Evolutionary conservation across 2,797 vertebrate genomes (phyloP).

Genomic region (Rhinella marina): DNA sequence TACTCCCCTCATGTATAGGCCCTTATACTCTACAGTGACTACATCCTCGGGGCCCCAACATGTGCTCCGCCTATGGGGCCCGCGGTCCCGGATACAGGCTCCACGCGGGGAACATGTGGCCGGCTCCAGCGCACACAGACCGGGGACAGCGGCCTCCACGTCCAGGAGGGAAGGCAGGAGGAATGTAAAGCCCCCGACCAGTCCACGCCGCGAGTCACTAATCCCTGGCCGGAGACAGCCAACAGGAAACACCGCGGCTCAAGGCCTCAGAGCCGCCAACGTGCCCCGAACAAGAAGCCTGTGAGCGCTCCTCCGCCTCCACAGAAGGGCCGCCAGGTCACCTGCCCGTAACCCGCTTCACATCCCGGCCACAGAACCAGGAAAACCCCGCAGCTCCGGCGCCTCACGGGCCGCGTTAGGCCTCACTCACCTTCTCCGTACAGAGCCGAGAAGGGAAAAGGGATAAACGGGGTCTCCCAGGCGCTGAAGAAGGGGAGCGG

Average conservation of each 20-base stretch:
- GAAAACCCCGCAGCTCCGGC: not conserved
- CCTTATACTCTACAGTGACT: too few species aligned
- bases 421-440: conserved; percentile 79
- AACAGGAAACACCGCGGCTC: conserved; percentile 5
- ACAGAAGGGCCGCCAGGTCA: not conserved
- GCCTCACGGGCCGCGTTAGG: not conserved
- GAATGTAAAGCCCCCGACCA: not conserved
- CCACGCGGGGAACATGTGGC: not conserved
- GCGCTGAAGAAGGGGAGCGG: conserved; percentile 79
- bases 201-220: not conserved
- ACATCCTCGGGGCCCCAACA: not conserved
- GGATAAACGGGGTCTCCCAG: conserved; percentile 81
- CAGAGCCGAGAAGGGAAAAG: conserved; percentile 81
- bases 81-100: not conserved
- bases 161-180: too few species aligned
- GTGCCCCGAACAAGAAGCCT: too few species aligned
- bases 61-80: not conserved
- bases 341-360: not conserved
- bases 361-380: not conserved
- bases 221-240: not conserved
- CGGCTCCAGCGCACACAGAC: not conserved
- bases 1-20: too few species aligned
- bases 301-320: too few species aligned
- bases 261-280: not conserved
- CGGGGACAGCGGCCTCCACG: not conserved